Conservation (phyloP, 2,888 invertebrate genomes). For the Pseudococcus viburni region DNA sequence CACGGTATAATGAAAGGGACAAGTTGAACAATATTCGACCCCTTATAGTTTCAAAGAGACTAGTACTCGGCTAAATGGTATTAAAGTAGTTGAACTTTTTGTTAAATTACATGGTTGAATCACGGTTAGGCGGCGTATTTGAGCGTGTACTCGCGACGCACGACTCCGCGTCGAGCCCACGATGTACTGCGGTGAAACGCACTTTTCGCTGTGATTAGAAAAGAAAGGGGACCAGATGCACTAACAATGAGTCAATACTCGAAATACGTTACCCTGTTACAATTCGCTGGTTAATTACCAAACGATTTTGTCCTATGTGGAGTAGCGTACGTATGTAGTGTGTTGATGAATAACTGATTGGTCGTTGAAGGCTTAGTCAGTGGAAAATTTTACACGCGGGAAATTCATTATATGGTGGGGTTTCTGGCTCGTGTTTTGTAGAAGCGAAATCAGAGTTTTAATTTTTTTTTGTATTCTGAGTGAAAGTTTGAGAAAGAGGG, state of each 20-base stretch:
- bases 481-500: too few relatives aligned
- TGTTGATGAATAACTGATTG: conserved; percentile 35
- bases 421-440: too few relatives aligned
- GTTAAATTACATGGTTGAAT: conserved; percentile 41
- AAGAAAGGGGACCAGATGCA: conserved; percentile 45
- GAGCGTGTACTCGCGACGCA: background rate
- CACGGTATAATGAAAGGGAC: conserved; percentile 32
- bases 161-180: background rate
- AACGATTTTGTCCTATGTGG: background rate
- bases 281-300: conserved; percentile 46
- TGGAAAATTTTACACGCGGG: conserved; percentile 6
- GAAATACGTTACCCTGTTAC: conserved; percentile 50
- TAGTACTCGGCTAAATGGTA: conserved; percentile 12
- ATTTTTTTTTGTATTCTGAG: too few relatives aligned
- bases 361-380: background rate
- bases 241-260: conserved; percentile 49
- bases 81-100: conserved; percentile 49
- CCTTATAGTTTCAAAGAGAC: conserved; percentile 28
- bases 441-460: too few relatives aligned
- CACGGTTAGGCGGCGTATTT: background rate
- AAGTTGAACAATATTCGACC: conserved; percentile 43
- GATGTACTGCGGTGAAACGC: conserved; percentile 29
- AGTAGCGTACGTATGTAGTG: background rate
- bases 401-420: too few relatives aligned
- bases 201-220: conserved; percentile 35